These are phyloP conservation scores for Montipora capricornis DNA, from an alignment of 64 coral and sea anemone species.

Conservation along the genomic window DNA sequence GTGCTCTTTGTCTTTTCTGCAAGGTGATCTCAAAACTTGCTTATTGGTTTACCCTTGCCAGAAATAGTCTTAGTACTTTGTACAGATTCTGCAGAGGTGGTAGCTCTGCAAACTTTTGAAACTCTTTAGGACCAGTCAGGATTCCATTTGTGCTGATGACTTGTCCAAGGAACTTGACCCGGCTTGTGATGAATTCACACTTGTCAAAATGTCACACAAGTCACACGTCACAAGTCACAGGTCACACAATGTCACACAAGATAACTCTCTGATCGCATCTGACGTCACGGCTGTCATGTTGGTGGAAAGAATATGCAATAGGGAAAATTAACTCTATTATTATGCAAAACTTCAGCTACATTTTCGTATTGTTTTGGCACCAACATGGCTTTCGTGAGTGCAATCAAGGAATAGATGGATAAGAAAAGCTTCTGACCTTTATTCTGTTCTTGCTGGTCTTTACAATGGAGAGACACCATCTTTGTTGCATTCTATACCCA, in stretches of 20 bases:
- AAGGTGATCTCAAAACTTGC: conserved; percentile 14
- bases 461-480: conserved; percentile 35
- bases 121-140: conserved; percentile 6
- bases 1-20: conserved; percentile 7
- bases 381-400: too few relatives aligned
- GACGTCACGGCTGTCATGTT: too few relatives aligned
- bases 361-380: too few relatives aligned
- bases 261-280: too few relatives aligned
- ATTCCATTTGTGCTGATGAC: conserved; percentile 11
- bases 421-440: background rate
- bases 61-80: background rate
- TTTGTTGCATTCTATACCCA: conserved; percentile 52
- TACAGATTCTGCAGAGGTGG: background rate
- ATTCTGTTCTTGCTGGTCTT: conserved; percentile 14
- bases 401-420: too few relatives aligned
- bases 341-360: too few relatives aligned
- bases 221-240: too few relatives aligned
- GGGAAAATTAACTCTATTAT: too few relatives aligned
- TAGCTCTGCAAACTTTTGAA: conserved; percentile 19
- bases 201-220: background rate
- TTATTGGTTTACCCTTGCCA: background rate
- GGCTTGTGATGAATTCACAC: conserved; percentile 8
- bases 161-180: conserved; percentile 43
- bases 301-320: too few relatives aligned
- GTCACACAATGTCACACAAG: too few relatives aligned